These are phyloP conservation scores for Cartodere bifasciata DNA, from an alignment of 2,888 invertebrate genomes.

Conservation along the genomic window DNA sequence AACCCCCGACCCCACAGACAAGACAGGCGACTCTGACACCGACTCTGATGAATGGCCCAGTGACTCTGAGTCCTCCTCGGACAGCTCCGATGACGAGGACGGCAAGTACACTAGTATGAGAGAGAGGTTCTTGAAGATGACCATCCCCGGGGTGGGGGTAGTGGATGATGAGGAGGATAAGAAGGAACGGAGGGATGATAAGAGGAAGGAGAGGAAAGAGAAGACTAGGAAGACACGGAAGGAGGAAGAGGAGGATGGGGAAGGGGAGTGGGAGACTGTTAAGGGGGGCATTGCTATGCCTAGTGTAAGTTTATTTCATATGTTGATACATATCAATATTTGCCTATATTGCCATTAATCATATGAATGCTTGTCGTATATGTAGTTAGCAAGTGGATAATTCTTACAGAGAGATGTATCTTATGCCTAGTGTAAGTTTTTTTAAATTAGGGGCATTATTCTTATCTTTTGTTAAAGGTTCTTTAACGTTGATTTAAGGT, in stretches of 20 bases:
- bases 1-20: conserved; percentile 38
- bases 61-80: conserved; percentile 67
- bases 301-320: conserved; percentile 39
- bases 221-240: conserved; percentile 38
- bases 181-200: conserved; percentile 40
- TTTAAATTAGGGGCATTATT: too few relatives aligned
- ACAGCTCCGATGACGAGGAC: conserved; percentile 74
- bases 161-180: conserved; percentile 47
- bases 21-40: conserved; percentile 66
- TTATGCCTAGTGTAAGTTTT: too few relatives aligned
- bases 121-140: conserved; percentile 43
- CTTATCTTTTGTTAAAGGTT: too few relatives aligned
- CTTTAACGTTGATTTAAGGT: too few relatives aligned
- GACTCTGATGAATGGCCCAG: conserved; percentile 83
- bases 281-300: conserved; percentile 76
- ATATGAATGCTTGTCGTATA: too few relatives aligned
- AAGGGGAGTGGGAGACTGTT: conserved; percentile 86
- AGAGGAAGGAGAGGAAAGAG: conserved; percentile 34
- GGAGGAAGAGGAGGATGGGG: conserved; percentile 53
- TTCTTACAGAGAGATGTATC: too few relatives aligned
- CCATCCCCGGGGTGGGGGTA: conserved; percentile 41
- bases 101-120: conserved; percentile 62
- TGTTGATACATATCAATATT: neutral
- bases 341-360: too few relatives aligned
- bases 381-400: too few relatives aligned